Percentiles rank a stretch among this genome's conserved stretches.
These are phyloP conservation scores for Archips crataeganus DNA, from an alignment of 2,888 invertebrate genomes.

Conservation along the genomic window DNA sequence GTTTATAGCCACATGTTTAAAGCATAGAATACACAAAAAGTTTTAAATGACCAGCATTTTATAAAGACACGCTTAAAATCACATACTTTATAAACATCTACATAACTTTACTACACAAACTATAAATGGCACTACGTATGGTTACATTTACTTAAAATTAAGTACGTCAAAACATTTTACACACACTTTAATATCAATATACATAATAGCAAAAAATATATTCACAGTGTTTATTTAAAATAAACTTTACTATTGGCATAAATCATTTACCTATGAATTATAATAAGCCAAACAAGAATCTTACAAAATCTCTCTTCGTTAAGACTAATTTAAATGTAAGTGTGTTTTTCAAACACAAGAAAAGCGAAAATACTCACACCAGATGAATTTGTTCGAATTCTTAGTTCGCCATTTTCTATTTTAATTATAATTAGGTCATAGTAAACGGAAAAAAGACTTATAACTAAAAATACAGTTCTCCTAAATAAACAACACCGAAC, in stretches of 20 bases:
- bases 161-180: conserved; percentile 57
- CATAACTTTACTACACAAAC: conserved; percentile 22
- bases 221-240: conserved; percentile 21
- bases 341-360: neutral
- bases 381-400: neutral
- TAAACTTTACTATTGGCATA: conserved; percentile 13
- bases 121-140: conserved; percentile 48
- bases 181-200: conserved; percentile 45
- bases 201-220: conserved; percentile 31
- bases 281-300: neutral
- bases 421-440: neutral
- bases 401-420: neutral
- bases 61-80: conserved; percentile 21
- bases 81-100: conserved; percentile 34
- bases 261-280: neutral
- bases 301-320: neutral
- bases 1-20: neutral
- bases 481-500: conserved; percentile 34
- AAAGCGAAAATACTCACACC: neutral
- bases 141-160: conserved; percentile 50
- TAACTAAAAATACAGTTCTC: neutral
- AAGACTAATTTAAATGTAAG: neutral
- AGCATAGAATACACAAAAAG: conserved; percentile 24
- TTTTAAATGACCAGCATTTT: conserved; percentile 62
- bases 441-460: neutral